These are phyloP conservation scores for Samia ricini DNA, from an alignment of 1,140 invertebrate genomes.

Conservation along the genomic window DNA sequence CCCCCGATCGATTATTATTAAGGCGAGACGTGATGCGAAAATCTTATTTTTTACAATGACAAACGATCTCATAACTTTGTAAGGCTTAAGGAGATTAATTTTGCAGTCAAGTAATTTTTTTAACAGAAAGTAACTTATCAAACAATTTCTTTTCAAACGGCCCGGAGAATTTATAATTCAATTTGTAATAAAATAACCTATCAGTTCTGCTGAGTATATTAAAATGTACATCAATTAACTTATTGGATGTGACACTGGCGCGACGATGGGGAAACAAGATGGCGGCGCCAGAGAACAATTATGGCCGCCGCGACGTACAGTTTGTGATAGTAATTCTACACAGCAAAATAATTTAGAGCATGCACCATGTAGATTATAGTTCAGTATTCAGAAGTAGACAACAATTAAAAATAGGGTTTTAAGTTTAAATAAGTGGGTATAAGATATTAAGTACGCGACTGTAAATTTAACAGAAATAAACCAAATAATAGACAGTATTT, in stretches of 20 bases:
- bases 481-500: no score
- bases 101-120: background rate
- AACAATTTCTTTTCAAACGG: background rate
- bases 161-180: background rate
- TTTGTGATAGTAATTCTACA: background rate
- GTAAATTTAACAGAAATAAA: no score
- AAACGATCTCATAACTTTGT: conserved; percentile 9
- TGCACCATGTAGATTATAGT: background rate
- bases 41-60: conserved; percentile 13
- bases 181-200: background rate
- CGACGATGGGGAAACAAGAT: background rate
- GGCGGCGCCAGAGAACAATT: background rate
- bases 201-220: background rate
- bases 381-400: background rate
- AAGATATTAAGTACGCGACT: no score
- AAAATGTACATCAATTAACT: background rate
- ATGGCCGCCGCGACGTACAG: background rate
- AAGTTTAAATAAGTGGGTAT: no score
- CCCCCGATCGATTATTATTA: background rate
- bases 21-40: conserved; percentile 15
- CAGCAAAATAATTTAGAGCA: background rate
- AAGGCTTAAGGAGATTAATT: conserved; percentile 8
- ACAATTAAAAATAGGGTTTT: no score
- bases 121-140: background rate
- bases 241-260: background rate